Evolutionary conservation across 1,140 invertebrate genomes (phyloP), one percentile per base, ranked within the genome.

Genomic region (Coptotermes formosanus): DNA sequence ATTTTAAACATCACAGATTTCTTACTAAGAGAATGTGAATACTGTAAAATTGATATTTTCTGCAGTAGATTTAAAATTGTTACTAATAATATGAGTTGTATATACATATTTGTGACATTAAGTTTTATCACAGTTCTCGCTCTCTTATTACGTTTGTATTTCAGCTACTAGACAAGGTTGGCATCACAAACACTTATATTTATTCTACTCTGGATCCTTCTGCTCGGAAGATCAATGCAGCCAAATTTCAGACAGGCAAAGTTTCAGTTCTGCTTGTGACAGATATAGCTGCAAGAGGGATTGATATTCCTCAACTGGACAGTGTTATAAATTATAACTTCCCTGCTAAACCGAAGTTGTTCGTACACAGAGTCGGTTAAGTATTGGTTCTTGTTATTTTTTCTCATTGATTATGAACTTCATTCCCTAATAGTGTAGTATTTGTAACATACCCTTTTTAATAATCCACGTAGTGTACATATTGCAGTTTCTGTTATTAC

Each of bases 251-350:
- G 85, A 94, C 94, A 87, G 93, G 94, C 83, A 95, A 95, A 91
- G 95, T 96, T 12, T 93, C 93, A 59, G 95, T 97, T 48, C 91
- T 99, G 8, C 91, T 99, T 23, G 98, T 99, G 0, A 99, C 99
- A 0, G 99, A 99, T 92, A 94, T 99, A 12, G 99, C 99, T 6
- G 98, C 99, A 1, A 92, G 99, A 90, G 99, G 99, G 87, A 96
- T 99, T 55, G 99, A 99, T 91, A 97, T 99, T 90, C 99, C 99
- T 0, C 93, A 97, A 87, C 91, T 99, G 86, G 98, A 99, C 90
- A 97, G 96, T 90, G 98, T 99, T 9, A 98, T 99, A 82, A 99
- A 99, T 91, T 98, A 95, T 89, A 96, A 99, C 92, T 99, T 99
- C 90, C 99, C 99, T 0, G 95, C 97, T 0, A 99, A 98, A 91